Conservation (phyloP, 2,797 vertebrate genomes). For the Ateles fusciceps region DNA sequence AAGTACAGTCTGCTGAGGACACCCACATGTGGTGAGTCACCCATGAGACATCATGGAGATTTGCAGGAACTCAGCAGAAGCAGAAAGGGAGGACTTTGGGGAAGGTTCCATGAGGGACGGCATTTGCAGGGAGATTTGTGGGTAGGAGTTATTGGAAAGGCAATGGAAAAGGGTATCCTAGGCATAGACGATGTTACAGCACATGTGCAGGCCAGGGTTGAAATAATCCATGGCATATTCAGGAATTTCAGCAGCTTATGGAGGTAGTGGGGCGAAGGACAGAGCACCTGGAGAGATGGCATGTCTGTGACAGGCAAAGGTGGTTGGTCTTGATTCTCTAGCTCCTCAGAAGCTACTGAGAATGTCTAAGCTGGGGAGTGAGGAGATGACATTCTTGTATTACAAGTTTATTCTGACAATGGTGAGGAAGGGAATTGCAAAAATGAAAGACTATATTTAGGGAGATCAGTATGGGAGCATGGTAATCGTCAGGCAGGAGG, state of each 20-base stretch:
- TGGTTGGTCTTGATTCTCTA: neutral
- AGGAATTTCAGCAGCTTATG: neutral
- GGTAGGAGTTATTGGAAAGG: neutral
- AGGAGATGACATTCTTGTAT: neutral
- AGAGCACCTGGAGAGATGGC: too few species aligned
- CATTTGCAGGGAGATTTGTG: neutral
- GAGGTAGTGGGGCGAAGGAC: neutral
- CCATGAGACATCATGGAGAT: neutral
- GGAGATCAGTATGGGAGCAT: neutral
- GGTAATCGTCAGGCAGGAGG: neutral
- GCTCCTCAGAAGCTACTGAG: too few species aligned
- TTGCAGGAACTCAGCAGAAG: neutral
- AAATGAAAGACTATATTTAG: neutral
- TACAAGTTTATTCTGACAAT: neutral
- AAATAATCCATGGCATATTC: accelerated
- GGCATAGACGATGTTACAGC: neutral
- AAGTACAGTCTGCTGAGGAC: neutral
- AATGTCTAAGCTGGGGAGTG: neutral
- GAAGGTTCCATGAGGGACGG: neutral
- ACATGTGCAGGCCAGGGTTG: neutral
- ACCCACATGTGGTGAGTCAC: neutral
- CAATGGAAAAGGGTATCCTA: neutral
- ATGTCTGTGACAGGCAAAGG: neutral
- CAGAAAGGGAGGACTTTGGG: neutral
- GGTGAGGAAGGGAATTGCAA: neutral